These are phyloP conservation scores for Manacus vitellinus DNA, from an alignment of 2,113 vertebrate genomes.

Conservation along the genomic window DNA sequence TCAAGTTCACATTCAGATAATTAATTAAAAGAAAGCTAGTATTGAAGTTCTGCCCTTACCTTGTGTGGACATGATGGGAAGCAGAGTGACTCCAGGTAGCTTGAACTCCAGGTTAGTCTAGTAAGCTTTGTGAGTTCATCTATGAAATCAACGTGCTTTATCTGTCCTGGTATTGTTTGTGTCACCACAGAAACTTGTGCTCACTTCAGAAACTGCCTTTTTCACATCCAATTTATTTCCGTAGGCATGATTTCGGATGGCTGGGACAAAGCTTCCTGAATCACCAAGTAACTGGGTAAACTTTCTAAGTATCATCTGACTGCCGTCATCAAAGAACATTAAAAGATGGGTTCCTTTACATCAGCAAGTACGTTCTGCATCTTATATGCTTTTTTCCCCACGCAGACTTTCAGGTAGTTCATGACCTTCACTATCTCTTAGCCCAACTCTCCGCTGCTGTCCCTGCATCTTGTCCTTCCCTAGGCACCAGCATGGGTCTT, in stretches of 20 bases:
- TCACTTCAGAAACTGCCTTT: not conserved
- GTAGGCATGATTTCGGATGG: not conserved
- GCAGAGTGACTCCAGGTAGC: not conserved
- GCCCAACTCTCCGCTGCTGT: not conserved
- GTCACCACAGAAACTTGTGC: not conserved
- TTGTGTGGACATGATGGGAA: not conserved
- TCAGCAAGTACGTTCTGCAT: not conserved
- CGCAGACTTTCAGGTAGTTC: not conserved
- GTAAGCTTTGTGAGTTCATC: not conserved
- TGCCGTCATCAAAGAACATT: not conserved
- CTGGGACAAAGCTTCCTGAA: not conserved
- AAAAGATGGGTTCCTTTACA: not conserved
- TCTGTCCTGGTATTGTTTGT: not conserved
- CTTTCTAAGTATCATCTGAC: not conserved
- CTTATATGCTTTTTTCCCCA: not conserved
- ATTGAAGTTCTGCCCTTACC: not conserved
- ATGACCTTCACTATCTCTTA: not conserved
- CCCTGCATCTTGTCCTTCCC: not conserved
- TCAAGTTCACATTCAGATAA: not conserved
- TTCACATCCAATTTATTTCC: not conserved
- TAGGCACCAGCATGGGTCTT: accelerated
- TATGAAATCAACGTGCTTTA: not conserved
- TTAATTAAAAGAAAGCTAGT: not conserved
- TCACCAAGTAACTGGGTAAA: not conserved
- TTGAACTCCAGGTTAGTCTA: not conserved